A percentile compares a stretch with the other conserved stretches of the same genome.
Evolutionary conservation across 2,113 vertebrate species (phyloP).

Genomic region (Nestor notabilis): DNA sequence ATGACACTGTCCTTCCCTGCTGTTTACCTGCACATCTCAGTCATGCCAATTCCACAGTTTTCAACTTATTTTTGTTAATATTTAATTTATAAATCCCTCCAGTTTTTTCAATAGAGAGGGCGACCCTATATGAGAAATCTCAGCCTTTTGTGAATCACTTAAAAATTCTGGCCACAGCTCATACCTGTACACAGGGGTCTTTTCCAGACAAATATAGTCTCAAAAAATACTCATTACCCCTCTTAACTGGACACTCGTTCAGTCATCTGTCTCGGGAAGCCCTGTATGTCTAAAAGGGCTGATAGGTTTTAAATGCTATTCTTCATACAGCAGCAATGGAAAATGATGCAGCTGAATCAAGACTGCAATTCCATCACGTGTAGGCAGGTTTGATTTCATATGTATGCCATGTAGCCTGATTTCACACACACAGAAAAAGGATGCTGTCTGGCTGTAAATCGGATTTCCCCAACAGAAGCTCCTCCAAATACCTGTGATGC

Average conservation of each 20-base stretch:
- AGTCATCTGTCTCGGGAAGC: neutral
- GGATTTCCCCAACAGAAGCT: neutral
- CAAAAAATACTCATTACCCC: neutral
- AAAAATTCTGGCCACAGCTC: neutral
- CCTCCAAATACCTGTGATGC: neutral
- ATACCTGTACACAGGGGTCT: neutral
- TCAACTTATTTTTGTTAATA: neutral
- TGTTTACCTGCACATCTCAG: neutral
- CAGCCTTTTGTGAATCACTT: neutral
- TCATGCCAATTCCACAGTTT: neutral
- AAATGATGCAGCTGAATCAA: neutral
- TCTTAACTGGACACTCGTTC: neutral
- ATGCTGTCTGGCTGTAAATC: neutral
- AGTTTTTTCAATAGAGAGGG: neutral
- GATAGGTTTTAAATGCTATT: neutral
- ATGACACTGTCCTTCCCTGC: neutral
- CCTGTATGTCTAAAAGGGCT: neutral
- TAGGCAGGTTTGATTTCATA: neutral
- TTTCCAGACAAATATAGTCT: neutral
- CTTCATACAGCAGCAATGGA: neutral
- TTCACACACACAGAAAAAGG: fast-evolving
- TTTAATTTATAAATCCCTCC: neutral
- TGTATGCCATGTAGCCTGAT: neutral
- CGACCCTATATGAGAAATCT: neutral
- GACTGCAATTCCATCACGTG: neutral